Conservation (phyloP, 2,797 vertebrate species). For the Hirundo rustica region DNA sequence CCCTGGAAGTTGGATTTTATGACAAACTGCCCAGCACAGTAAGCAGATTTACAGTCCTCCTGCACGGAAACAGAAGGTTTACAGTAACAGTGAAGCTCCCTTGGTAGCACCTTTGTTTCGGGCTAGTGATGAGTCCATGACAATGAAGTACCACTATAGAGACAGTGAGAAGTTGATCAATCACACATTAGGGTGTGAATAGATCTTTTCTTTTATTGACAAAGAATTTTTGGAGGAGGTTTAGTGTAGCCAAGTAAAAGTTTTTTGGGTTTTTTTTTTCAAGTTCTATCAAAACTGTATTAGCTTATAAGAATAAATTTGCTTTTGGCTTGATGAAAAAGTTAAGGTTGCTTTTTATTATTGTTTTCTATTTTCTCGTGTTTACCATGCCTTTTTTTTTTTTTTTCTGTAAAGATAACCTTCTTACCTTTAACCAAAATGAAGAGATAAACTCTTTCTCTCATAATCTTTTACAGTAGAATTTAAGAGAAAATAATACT, state of each 20-base stretch:
- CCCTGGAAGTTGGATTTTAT: constrained; percentile 45
- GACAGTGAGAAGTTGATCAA: not conserved
- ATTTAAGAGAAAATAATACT: not conserved
- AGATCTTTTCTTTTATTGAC: not conserved
- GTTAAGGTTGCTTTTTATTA: not conserved
- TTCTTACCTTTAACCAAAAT: not conserved
- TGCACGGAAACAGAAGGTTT: not conserved
- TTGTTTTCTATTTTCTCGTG: not conserved
- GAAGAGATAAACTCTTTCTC: not conserved
- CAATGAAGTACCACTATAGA: not conserved
- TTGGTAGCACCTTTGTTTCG: not conserved
- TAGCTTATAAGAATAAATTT: not conserved
- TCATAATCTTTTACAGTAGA: not conserved
- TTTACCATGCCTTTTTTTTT: not conserved
- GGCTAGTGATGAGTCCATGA: not conserved
- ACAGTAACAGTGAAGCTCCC: not conserved
- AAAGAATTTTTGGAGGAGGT: not conserved
- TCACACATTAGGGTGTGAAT: not conserved
- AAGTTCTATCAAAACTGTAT: not conserved
- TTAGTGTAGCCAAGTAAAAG: not conserved
- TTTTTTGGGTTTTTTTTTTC: not conserved
- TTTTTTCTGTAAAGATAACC: not conserved
- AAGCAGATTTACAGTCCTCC: constrained; percentile 6
- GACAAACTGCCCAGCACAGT: constrained; percentile 69
- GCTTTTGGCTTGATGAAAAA: not conserved